Evolutionary conservation across 1,140 invertebrate genomes (phyloP).

Genomic region (Onthophagus taurus): DNA sequence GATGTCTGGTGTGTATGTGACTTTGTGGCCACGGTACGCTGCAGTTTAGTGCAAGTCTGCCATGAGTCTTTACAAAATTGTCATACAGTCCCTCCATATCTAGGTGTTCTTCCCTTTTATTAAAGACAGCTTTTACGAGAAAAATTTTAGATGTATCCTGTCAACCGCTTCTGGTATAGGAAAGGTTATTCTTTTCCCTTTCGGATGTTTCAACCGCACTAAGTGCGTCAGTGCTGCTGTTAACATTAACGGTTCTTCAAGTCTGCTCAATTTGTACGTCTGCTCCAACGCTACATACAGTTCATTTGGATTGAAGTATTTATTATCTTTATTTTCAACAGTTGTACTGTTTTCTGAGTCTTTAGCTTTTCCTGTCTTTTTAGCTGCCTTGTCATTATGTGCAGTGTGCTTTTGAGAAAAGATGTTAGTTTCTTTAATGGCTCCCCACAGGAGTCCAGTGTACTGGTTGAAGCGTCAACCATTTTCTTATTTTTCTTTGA

Average conservation of each 20-base stretch:
- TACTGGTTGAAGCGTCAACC: background rate
- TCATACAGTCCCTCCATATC: too few species aligned
- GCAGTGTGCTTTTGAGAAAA: too few species aligned
- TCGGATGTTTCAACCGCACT: background rate
- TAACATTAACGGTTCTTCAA: background rate
- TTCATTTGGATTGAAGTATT: background rate
- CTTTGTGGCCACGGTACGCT: too few species aligned
- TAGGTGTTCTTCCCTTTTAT: too few species aligned
- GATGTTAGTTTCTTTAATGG: background rate
- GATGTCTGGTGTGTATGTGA: too few species aligned
- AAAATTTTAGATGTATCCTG: background rate
- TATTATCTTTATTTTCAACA: too few species aligned
- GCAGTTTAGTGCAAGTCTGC: too few species aligned
- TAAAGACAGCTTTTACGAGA: too few species aligned
- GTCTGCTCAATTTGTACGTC: background rate
- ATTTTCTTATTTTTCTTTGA: background rate
- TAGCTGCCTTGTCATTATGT: background rate
- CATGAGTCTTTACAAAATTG: too few species aligned
- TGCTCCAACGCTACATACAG: too few species aligned
- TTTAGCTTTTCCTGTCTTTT: background rate
- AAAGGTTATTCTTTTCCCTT: conserved; percentile 5
- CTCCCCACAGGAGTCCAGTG: background rate
- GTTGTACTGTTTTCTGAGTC: background rate
- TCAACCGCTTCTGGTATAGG: conserved; percentile 3
- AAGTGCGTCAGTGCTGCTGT: conserved; percentile 4